Base-by-base conservation (phyloP, 2,113 vertebrate species). In the Callithrix jacchus region DNA sequence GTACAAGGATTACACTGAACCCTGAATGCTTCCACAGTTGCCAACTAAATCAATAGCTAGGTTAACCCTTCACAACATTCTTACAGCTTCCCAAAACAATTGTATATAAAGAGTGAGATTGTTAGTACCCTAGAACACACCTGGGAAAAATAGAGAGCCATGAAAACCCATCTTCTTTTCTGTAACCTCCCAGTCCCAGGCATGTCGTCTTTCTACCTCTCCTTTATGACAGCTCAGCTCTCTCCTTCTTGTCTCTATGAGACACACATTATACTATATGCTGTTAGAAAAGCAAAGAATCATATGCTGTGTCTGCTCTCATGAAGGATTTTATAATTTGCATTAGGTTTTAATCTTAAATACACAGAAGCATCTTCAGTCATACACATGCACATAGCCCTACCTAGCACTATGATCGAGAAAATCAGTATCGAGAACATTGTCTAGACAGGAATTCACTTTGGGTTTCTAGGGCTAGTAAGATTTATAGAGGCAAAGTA, bases 101-200 rank as follows among this genome's bases (percentile, higher is more conserved):
- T 32, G 52, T 64, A 9, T 52, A 14, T 49, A 7, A 73, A 77
- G n/a, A 81, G 6, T 66, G 21, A 52, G 6, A 32, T 87, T 80
- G 47, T 37, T 64, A 89, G 5, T 37, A 25, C 1, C 18, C 6
- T 71, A 52, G 7, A 25, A 0, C 8, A 37, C n/a, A 3, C 0
- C 30, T 6, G 23, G 1, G 6, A 4, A 47, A 93, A 92, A 87
- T 1, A 73, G 2, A 91, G n/a, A 86, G 52, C 25, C 8, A 23
- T 64, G 80, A 54, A 93, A 71, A 21, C 2, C 32, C 2, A 10
- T 73, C 27, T 73, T 4, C 1, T 84, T 47, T 58, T 7, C 4
- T 54, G 35, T n/a, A 71, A 23, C 25, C 20, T 91, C 37, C 32
- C 16, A 56, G 10, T 61, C 81, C 8, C 13, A 93, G 54, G 6